Base-by-base conservation (phyloP, 2,888 invertebrate species). In the Polylopha cassiicola region DNA sequence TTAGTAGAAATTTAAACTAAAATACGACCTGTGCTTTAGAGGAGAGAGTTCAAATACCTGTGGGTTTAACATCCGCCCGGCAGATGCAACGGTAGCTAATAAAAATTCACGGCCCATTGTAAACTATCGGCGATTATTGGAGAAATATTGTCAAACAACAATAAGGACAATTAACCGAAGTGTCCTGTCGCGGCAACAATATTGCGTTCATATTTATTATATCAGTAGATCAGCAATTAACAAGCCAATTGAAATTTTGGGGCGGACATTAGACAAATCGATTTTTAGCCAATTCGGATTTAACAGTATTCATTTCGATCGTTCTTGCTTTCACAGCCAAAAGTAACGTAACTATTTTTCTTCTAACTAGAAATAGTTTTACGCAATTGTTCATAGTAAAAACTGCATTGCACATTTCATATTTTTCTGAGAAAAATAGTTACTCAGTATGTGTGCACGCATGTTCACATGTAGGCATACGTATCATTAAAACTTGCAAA, bases 131-230 rank as follows among this genome's bases (percentile, higher is more conserved):
- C 53, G 48, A 53, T 56, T 54, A 51, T 45, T 43, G 51, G 48
- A 55, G 51, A 65, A 67, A 64, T 61, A 70, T 70, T 64, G 61
- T 68, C 62, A 47, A 51, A 53, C 51, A 67, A 82, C 84, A 85
- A 85, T 82, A 67, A 65, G 17, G 51, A 63, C 78, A 77, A 85
- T 84, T 79, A 77, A 73, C 65, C 53, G 54, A 41, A 36, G 36
- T 34, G 36, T 29, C 30, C 30, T 21, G n/a, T 20, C 10, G 26
- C 26, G 34, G 15, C 10, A 15, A 36, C 41, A 41, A 41, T 39
- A 28, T 32, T 22, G 21, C 33, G 27, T 22, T 34, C 29, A 41
- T 41, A 13, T 29, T 36, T 30, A 16, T 30, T 41, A 39, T 39
- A 41, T 41, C 41, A 20, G 41, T 36, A 26, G 34, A 41, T 41